Evolutionary conservation across 2,113 vertebrate species (phyloP), one percentile per base, ranked within the genome.

Genomic region (Caranx ignobilis): DNA sequence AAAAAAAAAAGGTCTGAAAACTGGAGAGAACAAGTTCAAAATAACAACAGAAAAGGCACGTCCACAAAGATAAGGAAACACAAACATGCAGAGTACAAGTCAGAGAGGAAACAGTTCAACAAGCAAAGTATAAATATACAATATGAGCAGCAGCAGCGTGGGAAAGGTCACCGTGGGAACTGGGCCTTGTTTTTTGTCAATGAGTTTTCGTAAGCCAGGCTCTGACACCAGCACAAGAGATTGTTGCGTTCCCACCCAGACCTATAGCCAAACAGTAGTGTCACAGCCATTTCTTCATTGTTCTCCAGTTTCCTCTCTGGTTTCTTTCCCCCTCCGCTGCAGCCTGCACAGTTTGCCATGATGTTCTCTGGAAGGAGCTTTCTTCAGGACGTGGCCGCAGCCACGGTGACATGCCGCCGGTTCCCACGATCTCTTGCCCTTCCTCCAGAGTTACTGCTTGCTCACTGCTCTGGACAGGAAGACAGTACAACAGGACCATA

Each of bases 351-450:
- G 71, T 81, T 86, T 76, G 71, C 82, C 83, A 72, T 73, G 86
- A 85, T 90, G 89, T 93, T 79, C 59, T 72, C 65, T 85, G 88
- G 88, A 86, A 86, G 83, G 85, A 88, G 85, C 60, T 79, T 82
- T 89, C 85, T 79, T 74, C 62, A 26, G 81, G 75, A 88, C 82
- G 12, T 63, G 70, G 72, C 69, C 62, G 41, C 47, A 50, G 77
- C 81, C 67, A 65, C 50, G 52, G 84, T 87, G 80, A 61, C 81
- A 69, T 43, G 82, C 74, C 47, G 82, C 74, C 18, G 71, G 88
- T 94, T 95, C 92, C 92, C 92, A 93, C 88, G 91, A 92, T 93
- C 94, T 86, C 70, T 77, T 94, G 93, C 88, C 90, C 94, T 94
- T 94, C 93, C 93, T 92, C 45, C 79, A 87, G 64, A 85, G 81